Percentiles rank a stretch among this genome's conserved stretches.
Evolutionary conservation across 2,113 vertebrate species (phyloP).

Genomic region (Anseranas semipalmata): DNA sequence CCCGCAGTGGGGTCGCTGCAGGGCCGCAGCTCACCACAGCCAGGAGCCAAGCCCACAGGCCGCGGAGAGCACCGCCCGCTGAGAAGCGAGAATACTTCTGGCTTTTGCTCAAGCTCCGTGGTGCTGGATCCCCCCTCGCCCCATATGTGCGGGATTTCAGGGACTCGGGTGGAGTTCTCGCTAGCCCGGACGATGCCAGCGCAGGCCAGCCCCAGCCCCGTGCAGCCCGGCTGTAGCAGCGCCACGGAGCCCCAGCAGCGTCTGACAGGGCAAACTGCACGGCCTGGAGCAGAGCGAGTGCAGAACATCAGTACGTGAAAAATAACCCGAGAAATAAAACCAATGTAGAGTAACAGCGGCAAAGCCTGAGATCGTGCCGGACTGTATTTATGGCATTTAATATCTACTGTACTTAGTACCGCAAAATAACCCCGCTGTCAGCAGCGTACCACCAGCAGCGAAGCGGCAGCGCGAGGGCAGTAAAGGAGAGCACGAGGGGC

Average conservation of each 20-base stretch:
- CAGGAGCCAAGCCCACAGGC: not conserved
- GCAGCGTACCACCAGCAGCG: not conserved
- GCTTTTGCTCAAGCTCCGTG: not conserved
- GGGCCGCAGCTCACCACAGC: not conserved
- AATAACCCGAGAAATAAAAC: not conserved
- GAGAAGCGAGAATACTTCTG: not conserved
- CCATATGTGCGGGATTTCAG: not conserved
- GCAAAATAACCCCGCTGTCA: not conserved
- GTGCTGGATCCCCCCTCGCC: not conserved
- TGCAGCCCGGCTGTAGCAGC: not conserved
- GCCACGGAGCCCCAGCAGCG: not conserved
- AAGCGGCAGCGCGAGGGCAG: not conserved
- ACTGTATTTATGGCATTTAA: not conserved
- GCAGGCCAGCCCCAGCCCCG: not conserved
- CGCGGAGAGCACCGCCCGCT: not conserved
- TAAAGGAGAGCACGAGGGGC: too few species aligned
- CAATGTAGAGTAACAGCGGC: not conserved
- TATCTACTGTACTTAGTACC: not conserved
- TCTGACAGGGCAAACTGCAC: not conserved
- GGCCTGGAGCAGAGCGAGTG: not conserved
- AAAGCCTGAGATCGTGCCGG: fast-evolving
- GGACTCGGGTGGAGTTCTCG: not conserved
- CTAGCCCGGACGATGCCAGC: not conserved
- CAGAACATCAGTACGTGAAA: not conserved
- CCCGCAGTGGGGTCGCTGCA: not conserved